phyloP scores from a whole-genome alignment of 2,797 vertebrate species.

The Lithobates pipiens region DNA sequence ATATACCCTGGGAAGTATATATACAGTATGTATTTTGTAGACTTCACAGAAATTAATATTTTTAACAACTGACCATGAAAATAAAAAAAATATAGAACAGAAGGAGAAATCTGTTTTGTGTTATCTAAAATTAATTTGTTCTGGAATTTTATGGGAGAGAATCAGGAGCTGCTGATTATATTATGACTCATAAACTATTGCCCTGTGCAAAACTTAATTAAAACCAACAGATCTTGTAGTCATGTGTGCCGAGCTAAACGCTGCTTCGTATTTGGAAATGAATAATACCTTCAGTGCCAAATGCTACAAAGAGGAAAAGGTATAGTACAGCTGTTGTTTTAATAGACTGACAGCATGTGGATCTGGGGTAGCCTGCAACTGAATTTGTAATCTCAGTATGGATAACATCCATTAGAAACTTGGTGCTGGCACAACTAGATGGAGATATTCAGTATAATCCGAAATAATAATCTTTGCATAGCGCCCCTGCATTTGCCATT shows the following conservation, averaged over 20 bases:
- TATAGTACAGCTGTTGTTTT: constrained; percentile 57
- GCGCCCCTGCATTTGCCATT: not conserved
- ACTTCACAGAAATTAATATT: constrained; percentile 59
- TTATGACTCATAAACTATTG: constrained; percentile 60
- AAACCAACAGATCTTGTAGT: constrained; percentile 61
- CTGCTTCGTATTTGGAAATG: constrained; percentile 26
- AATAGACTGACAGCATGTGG: constrained; percentile 53
- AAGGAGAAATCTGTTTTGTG: constrained; percentile 51
- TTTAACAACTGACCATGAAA: constrained; percentile 57
- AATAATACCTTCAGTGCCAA: constrained; percentile 29
- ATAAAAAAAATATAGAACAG: constrained; percentile 53
- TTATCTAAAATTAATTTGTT: constrained; percentile 63
- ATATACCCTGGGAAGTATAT: constrained; percentile 9
- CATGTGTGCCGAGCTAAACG: constrained; percentile 51
- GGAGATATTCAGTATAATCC: not conserved
- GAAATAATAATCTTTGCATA: not conserved
- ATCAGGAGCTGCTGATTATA: constrained; percentile 52
- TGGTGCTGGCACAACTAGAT: not conserved
- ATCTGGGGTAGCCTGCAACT: not conserved
- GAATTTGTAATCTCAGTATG: constrained; percentile 31
- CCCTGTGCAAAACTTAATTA: constrained; percentile 63
- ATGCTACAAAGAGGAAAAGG: constrained; percentile 38
- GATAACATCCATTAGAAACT: constrained; percentile 25
- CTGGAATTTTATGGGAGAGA: constrained; percentile 55
- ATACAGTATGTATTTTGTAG: constrained; percentile 39